Evolutionary conservation across 2,888 invertebrate species (phyloP), one percentile per base, ranked within the genome.

Genomic region (Athripsodes cinereus): DNA sequence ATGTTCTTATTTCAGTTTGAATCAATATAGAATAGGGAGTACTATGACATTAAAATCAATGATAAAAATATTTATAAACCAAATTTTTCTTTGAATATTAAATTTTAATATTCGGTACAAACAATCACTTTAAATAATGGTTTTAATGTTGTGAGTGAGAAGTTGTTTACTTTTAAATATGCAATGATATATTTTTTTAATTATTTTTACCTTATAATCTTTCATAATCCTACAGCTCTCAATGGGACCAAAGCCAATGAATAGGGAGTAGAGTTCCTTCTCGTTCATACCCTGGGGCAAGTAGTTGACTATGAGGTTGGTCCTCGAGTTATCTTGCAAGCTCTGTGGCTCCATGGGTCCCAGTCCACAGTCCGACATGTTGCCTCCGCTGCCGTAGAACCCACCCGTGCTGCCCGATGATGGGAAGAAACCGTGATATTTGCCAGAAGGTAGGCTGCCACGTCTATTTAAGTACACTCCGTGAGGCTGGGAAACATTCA

Each of bases 231-330:
- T 84, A 72, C 92, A 92, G 66, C 89, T 91, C 71, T 93, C 93
- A 50, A 96, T 85, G 20, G 90, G 89, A 52, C 96, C 96, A 66
- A 93, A 87, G 55, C 88, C 86, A 67, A 88, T 84, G 74, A 96
- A 96, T 80, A 96, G 86, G 64, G 88, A 87, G 71, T 88, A 90
- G 58, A 96, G 81, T 69, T 95, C 94, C 70, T 90, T 88, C 72
- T 96, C 96, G 1, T 91, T 90, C 81, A 96, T 89, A 68, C 87
- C 90, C 76, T 96, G 96, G 26, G 96, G 96, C 68, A 96, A 82
- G 74, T 96, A 96, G 80, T 96, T 96, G 69, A 96, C 90, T 66
- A 96, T 96, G 67, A 96, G 82, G 78, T 96, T 96, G 58, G 92
- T 92, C 67, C 79, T 80, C 62, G 74, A 68, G 40, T 69, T 68